Percentiles rank a stretch among this genome's conserved stretches.
Conservation (phyloP, 2,888 invertebrate species). For the Imbricaverruca yamaguchii region DNA sequence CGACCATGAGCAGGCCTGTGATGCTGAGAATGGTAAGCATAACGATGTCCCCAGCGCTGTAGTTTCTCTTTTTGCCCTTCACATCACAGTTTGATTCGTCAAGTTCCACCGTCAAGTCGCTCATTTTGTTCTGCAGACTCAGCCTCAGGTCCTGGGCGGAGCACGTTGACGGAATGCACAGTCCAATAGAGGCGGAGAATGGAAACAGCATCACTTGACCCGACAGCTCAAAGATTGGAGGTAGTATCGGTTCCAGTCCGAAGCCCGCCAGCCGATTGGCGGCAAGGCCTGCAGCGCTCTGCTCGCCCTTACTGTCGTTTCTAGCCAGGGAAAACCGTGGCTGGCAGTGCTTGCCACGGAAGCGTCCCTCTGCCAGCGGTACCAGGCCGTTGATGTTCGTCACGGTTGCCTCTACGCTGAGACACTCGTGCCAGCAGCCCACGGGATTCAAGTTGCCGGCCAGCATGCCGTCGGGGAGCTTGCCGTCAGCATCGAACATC, state of each 20-base stretch:
- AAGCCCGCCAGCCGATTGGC: background rate
- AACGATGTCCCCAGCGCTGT: background rate
- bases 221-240: background rate
- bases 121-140: background rate
- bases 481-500: background rate
- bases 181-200: background rate
- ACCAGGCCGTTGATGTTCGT: background rate
- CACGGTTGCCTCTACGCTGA: background rate
- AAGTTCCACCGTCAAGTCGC: background rate
- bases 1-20: background rate
- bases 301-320: background rate
- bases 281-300: background rate
- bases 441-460: background rate
- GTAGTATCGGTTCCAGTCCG: background rate
- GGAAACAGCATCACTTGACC: background rate
- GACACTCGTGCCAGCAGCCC: conserved; percentile 2
- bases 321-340: background rate
- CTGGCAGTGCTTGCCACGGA: background rate
- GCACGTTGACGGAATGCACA: background rate
- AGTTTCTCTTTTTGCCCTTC: background rate
- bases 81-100: background rate
- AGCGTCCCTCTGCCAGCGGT: background rate
- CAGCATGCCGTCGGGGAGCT: background rate
- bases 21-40: background rate
- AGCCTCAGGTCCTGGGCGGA: background rate